Conservation (phyloP, 1,140 invertebrate species). For the Drosophila orena region DNA sequence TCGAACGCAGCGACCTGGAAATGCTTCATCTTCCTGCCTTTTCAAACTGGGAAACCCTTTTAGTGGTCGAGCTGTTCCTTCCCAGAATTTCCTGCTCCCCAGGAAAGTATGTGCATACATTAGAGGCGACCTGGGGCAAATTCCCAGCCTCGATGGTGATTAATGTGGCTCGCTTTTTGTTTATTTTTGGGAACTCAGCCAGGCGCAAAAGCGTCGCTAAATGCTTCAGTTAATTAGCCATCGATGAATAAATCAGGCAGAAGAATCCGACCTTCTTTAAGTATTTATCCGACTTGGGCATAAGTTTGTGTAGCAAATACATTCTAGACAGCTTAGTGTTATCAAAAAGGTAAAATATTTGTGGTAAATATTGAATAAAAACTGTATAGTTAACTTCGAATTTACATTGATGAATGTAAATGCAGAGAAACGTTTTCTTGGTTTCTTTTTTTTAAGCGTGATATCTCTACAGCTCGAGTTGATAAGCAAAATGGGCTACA, state of each 20-base stretch:
- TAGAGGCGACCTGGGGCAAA: slow-evolving; percentile 25
- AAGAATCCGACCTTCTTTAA: not conserved
- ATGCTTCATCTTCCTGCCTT: slow-evolving; percentile 25
- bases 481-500: not conserved
- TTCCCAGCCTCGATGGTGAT: slow-evolving; percentile 51
- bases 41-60: slow-evolving; percentile 61
- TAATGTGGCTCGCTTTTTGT: slow-evolving; percentile 57
- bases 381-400: too few species aligned
- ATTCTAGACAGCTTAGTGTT: not conserved
- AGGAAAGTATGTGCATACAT: slow-evolving; percentile 50
- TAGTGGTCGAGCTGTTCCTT: slow-evolving; percentile 19
- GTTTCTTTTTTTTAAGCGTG: too few species aligned
- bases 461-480: not conserved
- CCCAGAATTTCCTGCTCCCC: not conserved
- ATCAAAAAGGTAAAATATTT: too few species aligned
- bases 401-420: too few species aligned
- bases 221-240: slow-evolving; percentile 66
- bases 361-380: too few species aligned
- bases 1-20: slow-evolving; percentile 73
- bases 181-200: slow-evolving; percentile 65
- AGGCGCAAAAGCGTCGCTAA: slow-evolving; percentile 67
- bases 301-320: not conserved
- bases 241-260: slow-evolving; percentile 10
- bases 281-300: not conserved
- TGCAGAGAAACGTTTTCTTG: too few species aligned